Base-by-base conservation (phyloP, 2,888 invertebrate genomes). In the Copidosoma aretas region DNA sequence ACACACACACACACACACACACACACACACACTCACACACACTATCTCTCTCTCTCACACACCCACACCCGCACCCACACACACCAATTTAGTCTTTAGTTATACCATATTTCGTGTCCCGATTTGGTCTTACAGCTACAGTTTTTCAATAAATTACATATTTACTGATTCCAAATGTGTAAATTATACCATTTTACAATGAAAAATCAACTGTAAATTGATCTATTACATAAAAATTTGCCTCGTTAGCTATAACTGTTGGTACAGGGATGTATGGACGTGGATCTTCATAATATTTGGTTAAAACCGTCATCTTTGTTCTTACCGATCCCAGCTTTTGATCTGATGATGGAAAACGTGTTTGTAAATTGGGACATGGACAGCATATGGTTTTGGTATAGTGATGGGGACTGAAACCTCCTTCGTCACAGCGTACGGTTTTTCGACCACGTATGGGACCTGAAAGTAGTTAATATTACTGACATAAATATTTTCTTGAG, bases 371-470 rank as follows among this genome's bases (percentile, higher is more conserved):
- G 88, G 88, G 3, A 88, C 86, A 73, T 88, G 85, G 24, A 88
- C 84, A 10, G 88, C 87, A 63, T 88, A 88, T 1, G 88, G 88
- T 75, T 85, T 86, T 70, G 88, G 87, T 19, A 88, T 87, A 12
- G 84, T 85, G 1, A 88, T 86, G 43, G 88, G 79, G 14, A 88
- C 87, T 41, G 87, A 85, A 76, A 81, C 87, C 75, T 88, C 88
- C 10, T 86, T 84, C 1, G 88, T 88, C 5, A 88, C 85, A 68
- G 87, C 83, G 58, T 88, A 86, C 57, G 88, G 87, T 77, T 85
- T 88, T 76, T 88, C 88, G 0, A 88, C 88, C 15, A 88, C 86
- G 77, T 87, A 88, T 0, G 88, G 88, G 46, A 88, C 78, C 81
- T 82, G 72, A 4, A 69, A 62, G 49, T 46, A 51, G 61, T 43